phyloP scores from a whole-genome alignment of 2,113 vertebrate species.

The Engystomops pustulosus region DNA sequence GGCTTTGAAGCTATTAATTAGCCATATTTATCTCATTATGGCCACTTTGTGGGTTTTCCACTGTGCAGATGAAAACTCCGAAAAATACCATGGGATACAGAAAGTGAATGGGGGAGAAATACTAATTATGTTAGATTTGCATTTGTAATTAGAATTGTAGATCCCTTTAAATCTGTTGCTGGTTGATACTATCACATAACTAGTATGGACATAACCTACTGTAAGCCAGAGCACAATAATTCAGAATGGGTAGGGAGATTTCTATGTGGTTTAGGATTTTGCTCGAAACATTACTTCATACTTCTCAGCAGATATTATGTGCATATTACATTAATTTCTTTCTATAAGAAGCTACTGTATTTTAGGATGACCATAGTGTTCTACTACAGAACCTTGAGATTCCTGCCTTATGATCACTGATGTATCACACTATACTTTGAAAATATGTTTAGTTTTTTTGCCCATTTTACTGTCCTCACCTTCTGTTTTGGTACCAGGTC shows the following conservation, averaged over 20 bases:
- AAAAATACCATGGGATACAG: constrained; percentile 40
- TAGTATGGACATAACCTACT: not conserved
- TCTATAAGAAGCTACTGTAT: no score
- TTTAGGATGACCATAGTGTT: no score
- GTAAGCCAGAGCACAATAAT: no score
- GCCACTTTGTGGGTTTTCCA: constrained; percentile 36
- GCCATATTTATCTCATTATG: constrained; percentile 43
- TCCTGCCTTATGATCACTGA: no score
- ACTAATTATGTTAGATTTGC: not conserved
- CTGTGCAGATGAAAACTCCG: constrained; percentile 3
- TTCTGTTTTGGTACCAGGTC: constrained; percentile 95
- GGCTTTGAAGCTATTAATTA: constrained; percentile 53
- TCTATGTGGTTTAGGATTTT: no score
- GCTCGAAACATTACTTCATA: no score
- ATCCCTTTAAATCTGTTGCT: no score
- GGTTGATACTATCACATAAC: not conserved
- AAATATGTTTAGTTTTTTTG: not conserved
- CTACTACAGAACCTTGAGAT: no score
- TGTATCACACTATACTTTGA: no score
- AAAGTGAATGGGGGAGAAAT: constrained; percentile 6
- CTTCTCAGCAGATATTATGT: no score
- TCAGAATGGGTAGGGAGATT: no score
- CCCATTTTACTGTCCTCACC: constrained; percentile 70
- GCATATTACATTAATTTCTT: no score
- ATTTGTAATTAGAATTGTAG: constrained; percentile 4